These are phyloP conservation scores for Pterocles gutturalis DNA, from an alignment of 2,113 vertebrate species.

Conservation along the genomic window DNA sequence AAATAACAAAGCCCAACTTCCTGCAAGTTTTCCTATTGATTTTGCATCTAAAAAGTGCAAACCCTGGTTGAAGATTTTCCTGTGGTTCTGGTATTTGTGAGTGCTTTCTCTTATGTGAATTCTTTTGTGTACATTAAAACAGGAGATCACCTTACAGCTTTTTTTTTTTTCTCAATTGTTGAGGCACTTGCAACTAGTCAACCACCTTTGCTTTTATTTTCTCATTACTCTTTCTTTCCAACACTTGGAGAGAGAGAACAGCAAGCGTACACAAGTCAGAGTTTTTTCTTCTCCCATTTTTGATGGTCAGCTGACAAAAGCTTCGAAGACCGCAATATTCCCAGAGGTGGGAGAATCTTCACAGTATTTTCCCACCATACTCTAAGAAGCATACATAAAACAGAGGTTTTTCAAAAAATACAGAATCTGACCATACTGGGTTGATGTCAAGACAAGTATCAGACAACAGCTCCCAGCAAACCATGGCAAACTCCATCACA, in stretches of 20 bases:
- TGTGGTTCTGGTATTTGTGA: neutral
- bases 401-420: neutral
- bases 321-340: neutral
- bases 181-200: neutral
- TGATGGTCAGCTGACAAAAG: neutral
- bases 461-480: neutral
- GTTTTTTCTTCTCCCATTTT: neutral
- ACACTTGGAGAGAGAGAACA: neutral
- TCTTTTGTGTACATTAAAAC: neutral
- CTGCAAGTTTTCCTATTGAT: neutral
- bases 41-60: neutral
- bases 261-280: neutral
- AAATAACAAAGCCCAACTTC: neutral
- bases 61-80: neutral
- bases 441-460: neutral
- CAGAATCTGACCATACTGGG: neutral
- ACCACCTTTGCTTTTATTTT: neutral
- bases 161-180: neutral
- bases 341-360: neutral
- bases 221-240: neutral
- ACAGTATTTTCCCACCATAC: neutral
- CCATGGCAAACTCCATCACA: accelerated
- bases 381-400: neutral
- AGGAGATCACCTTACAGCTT: neutral
- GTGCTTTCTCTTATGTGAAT: neutral